These are phyloP conservation scores for Narcine bancroftii DNA, from an alignment of 2,113 vertebrate species.

Conservation along the genomic window DNA sequence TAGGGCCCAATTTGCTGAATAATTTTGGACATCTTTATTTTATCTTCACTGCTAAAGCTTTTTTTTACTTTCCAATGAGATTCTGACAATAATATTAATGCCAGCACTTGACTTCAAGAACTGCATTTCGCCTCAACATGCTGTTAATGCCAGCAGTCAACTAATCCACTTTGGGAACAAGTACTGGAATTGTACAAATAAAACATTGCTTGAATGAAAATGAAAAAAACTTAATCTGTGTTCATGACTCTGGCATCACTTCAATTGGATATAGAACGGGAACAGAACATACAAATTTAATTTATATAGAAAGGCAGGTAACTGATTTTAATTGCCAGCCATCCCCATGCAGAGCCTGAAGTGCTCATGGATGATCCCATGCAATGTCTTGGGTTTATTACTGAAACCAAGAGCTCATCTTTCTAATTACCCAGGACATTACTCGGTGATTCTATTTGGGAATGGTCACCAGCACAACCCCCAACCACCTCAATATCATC, in stretches of 20 bases:
- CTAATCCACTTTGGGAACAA: background rate
- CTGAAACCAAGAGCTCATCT: background rate
- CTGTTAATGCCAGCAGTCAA: background rate
- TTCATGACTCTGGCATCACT: background rate
- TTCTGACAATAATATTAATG: background rate
- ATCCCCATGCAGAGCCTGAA: background rate
- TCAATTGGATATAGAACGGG: background rate
- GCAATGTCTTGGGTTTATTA: background rate
- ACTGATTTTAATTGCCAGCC: background rate
- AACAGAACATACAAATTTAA: background rate
- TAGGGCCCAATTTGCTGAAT: background rate
- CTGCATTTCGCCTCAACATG: background rate
- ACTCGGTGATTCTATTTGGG: background rate
- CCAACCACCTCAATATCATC: background rate
- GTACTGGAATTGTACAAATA: background rate
- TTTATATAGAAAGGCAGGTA: background rate
- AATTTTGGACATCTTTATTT: background rate
- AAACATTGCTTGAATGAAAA: background rate
- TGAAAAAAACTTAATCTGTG: background rate
- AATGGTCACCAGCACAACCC: background rate
- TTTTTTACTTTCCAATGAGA: background rate
- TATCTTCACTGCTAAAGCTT: background rate
- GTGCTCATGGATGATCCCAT: background rate
- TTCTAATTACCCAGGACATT: background rate
- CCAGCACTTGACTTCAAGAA: background rate